Conservation (phyloP, 2,113 vertebrate species). For the Addax nasomaculatus region DNA sequence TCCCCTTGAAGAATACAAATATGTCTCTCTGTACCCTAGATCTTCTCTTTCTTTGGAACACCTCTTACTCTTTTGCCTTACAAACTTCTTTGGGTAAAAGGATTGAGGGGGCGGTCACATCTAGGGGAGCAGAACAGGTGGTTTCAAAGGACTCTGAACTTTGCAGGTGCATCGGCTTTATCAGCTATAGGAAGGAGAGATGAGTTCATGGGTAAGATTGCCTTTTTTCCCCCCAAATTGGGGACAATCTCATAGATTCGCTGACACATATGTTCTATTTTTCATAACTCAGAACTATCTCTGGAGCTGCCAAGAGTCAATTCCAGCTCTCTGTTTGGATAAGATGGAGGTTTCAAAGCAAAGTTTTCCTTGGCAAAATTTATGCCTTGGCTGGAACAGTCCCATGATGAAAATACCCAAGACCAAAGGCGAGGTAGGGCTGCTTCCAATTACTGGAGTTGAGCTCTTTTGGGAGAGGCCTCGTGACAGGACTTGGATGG, state of each 20-base stretch:
- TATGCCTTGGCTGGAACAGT: conserved; percentile 59
- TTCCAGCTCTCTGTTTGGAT: conserved; percentile 74
- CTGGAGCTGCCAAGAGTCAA: conserved; percentile 66
- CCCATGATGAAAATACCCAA: conserved; percentile 62
- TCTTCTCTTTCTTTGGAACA: not conserved
- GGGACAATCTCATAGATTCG: not conserved
- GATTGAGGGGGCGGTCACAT: not conserved
- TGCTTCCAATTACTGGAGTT: conserved; percentile 63
- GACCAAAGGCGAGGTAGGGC: conserved; percentile 63
- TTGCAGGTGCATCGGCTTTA: not conserved
- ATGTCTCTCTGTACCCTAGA: not conserved
- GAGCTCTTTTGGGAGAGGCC: conserved; percentile 11
- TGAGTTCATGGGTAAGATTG: not conserved
- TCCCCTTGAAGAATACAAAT: not conserved
- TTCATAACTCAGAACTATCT: conserved; percentile 60
- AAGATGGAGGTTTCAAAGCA: conserved; percentile 76
- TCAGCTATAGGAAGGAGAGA: not conserved
- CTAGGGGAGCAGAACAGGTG: not conserved
- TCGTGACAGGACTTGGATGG: conserved; percentile 55
- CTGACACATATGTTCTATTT: not conserved
- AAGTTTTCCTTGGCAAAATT: conserved; percentile 79
- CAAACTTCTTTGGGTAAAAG: not conserved
- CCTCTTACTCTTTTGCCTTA: not conserved
- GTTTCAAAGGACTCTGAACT: not conserved
- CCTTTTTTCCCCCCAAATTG: not conserved